phyloP scores from a whole-genome alignment of 1,140 invertebrate species.

The Ylistrum balloti region DNA sequence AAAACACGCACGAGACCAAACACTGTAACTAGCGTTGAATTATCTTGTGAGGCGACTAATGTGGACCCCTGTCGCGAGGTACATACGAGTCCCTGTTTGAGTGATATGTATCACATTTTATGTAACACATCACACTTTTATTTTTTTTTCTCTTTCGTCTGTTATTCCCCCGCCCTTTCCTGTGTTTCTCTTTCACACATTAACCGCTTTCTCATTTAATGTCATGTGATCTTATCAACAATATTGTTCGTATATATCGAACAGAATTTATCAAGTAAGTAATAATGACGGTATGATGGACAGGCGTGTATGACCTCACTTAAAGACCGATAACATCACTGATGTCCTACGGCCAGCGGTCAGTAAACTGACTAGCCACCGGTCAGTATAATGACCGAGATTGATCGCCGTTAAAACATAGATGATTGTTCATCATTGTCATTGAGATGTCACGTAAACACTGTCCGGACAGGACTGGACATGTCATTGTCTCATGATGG shows the following conservation, averaged over 20 bases:
- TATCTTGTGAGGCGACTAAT: neutral
- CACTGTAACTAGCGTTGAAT: no score
- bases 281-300: neutral
- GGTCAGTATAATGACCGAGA: neutral
- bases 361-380: neutral
- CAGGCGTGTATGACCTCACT: neutral
- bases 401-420: neutral
- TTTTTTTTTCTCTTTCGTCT: neutral
- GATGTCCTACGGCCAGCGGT: neutral
- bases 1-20: no score
- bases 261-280: neutral
- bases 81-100: neutral
- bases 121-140: neutral
- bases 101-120: no score
- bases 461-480: neutral
- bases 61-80: neutral
- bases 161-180: neutral
- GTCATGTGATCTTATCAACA: neutral
- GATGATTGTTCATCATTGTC: conserved; percentile 23
- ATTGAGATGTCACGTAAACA: neutral
- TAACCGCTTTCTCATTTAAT: neutral
- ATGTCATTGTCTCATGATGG: no score
- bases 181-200: neutral
- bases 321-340: neutral
- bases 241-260: neutral